A percentile compares a stretch with the other conserved stretches of the same genome.
Conservation (phyloP, 2,113 vertebrate genomes). For the Albula goreensis region DNA sequence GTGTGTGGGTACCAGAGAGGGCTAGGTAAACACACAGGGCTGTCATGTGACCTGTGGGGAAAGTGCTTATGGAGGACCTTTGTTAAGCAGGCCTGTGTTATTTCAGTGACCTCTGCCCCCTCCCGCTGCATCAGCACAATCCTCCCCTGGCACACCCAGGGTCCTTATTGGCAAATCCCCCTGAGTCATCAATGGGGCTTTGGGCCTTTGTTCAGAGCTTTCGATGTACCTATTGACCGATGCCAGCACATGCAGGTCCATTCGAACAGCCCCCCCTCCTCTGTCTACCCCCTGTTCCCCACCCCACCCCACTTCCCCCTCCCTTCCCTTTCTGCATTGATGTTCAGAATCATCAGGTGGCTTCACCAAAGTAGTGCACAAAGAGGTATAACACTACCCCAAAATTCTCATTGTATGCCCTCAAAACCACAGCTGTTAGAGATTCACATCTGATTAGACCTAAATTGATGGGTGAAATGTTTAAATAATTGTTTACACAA, state of each 20-base stretch:
- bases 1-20: background rate
- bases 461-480: background rate
- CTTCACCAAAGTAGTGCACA: background rate
- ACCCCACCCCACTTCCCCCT: background rate
- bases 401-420: background rate
- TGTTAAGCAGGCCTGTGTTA: constrained; percentile 51
- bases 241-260: background rate
- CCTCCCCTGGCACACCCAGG: constrained; percentile 46
- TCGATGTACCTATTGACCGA: constrained; percentile 45
- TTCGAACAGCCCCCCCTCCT: background rate
- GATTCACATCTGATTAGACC: background rate
- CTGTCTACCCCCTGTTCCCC: background rate
- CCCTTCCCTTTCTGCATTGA: background rate
- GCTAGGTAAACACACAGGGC: constrained; percentile 41
- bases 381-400: background rate
- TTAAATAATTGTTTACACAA: background rate
- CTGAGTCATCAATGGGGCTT: constrained; percentile 60
- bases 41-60: constrained; percentile 48
- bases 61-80: constrained; percentile 52
- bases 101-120: constrained; percentile 43
- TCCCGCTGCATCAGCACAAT: constrained; percentile 58
- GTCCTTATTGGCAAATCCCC: constrained; percentile 52
- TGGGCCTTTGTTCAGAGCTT: constrained; percentile 54
- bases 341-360: constrained; percentile 19
- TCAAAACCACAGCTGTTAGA: background rate